Percentiles rank a stretch among this genome's conserved stretches.
These are phyloP conservation scores for Apostichopus leukothele DNA, from an alignment of 53 echinoderm and acorn worm species.

Conservation along the genomic window DNA sequence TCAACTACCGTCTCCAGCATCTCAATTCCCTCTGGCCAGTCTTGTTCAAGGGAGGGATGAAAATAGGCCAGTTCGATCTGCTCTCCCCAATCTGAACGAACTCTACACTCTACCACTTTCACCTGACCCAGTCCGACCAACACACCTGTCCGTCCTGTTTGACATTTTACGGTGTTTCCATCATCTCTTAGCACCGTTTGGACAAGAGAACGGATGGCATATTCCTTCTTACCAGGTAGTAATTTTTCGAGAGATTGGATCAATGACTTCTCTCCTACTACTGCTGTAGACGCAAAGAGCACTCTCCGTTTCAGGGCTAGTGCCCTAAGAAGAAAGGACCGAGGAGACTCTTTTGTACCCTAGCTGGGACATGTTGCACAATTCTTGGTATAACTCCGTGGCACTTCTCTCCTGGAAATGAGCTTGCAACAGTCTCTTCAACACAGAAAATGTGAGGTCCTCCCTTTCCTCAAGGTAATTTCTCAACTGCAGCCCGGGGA, in stretches of 20 bases:
- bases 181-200: neutral
- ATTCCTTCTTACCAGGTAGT: neutral
- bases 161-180: neutral
- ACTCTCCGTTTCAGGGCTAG: constrained; percentile 53
- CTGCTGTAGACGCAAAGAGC: constrained; percentile 30
- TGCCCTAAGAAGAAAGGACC: constrained; percentile 32
- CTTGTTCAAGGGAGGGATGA: neutral
- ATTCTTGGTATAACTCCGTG: constrained; percentile 30
- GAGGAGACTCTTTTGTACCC: constrained; percentile 15
- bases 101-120: neutral
- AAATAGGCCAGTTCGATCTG: neutral
- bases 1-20: constrained; percentile 28
- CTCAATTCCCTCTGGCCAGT: constrained; percentile 33
- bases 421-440: constrained; percentile 44
- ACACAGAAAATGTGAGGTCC: constrained; percentile 17
- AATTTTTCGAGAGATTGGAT: constrained; percentile 8
- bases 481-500: constrained; percentile 29
- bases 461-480: constrained; percentile 46
- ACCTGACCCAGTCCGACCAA: constrained; percentile 14
- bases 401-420: constrained; percentile 57
- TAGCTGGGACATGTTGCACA: constrained; percentile 8
- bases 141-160: neutral
- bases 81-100: neutral
- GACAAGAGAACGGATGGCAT: neutral
- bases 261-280: constrained; percentile 11